Evolutionary conservation across 2,888 invertebrate species (phyloP).

Genomic region (Caenorhabditis sp.): DNA sequence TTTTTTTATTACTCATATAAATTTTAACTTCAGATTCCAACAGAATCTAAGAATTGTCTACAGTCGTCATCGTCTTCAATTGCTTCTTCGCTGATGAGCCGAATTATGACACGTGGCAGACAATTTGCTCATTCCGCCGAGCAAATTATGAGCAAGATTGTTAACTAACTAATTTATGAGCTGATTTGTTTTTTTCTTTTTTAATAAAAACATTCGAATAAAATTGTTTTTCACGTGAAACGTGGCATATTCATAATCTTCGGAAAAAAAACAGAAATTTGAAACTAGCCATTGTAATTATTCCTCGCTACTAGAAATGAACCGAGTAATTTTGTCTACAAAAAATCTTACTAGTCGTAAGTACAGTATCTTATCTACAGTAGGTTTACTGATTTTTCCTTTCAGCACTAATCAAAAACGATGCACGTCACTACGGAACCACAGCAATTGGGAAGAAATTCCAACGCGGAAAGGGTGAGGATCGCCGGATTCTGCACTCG

Average conservation of each 20-base stretch:
- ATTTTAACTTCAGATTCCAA: background rate
- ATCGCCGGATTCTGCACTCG: constrained; percentile 24
- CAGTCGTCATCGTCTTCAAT: background rate
- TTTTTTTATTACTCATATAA: no score
- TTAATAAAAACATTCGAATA: background rate
- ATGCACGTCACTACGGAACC: background rate
- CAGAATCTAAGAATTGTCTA: background rate
- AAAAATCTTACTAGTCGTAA: background rate
- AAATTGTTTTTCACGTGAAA: background rate
- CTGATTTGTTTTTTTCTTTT: no score
- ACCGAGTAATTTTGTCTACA: background rate
- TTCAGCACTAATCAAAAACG: background rate
- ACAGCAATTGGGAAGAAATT: background rate
- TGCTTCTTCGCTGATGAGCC: constrained; percentile 34
- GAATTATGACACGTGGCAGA: constrained; percentile 57
- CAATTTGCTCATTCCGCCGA: constrained; percentile 65
- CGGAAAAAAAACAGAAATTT: background rate
- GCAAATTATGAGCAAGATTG: constrained; percentile 53
- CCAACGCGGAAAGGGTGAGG: constrained; percentile 1
- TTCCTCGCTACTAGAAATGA: background rate
- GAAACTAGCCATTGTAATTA: background rate
- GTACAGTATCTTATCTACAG: no score
- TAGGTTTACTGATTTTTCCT: no score
- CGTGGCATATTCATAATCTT: background rate
- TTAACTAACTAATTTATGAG: background rate